These are phyloP conservation scores for Meliscaeva auricollis DNA, from an alignment of 2,888 invertebrate species.

Conservation along the genomic window DNA sequence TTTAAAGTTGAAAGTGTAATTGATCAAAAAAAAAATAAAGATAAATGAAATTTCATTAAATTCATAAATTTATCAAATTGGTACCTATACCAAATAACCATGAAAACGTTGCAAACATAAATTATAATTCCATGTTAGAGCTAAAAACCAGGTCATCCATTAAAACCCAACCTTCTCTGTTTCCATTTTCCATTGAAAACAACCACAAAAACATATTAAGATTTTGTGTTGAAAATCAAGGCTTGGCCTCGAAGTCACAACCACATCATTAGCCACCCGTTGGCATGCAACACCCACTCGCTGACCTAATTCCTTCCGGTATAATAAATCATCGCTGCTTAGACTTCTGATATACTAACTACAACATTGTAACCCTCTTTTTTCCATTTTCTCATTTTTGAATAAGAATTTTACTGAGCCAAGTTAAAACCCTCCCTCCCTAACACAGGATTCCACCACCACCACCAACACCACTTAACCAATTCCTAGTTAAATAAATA, in stretches of 20 bases:
- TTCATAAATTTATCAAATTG: too few relatives aligned
- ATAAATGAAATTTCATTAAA: too few relatives aligned
- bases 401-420: slow-evolving; percentile 13
- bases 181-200: not conserved
- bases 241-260: slow-evolving; percentile 15
- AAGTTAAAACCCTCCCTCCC: not conserved
- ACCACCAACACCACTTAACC: slow-evolving; percentile 19
- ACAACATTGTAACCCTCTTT: slow-evolving; percentile 19
- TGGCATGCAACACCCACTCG: slow-evolving; percentile 19
- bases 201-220: slow-evolving; percentile 14
- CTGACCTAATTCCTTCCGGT: slow-evolving; percentile 31
- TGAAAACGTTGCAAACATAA: too few relatives aligned
- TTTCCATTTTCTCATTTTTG: slow-evolving; percentile 15
- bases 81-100: too few relatives aligned
- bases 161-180: not conserved
- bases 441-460: not conserved
- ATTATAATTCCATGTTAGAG: too few relatives aligned
- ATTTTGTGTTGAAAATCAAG: slow-evolving; percentile 41
- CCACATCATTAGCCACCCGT: slow-evolving; percentile 32
- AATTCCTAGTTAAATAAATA: slow-evolving; percentile 46
- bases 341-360: slow-evolving; percentile 19
- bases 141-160: slow-evolving; percentile 15
- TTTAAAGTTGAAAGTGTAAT: too few relatives aligned
- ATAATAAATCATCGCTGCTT: slow-evolving; percentile 53
- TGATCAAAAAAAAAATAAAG: too few relatives aligned